Percentiles rank a stretch among this genome's conserved stretches.
phyloP scores from a whole-genome alignment of 1,140 invertebrate species.

The Calliopsis andreniformis region DNA sequence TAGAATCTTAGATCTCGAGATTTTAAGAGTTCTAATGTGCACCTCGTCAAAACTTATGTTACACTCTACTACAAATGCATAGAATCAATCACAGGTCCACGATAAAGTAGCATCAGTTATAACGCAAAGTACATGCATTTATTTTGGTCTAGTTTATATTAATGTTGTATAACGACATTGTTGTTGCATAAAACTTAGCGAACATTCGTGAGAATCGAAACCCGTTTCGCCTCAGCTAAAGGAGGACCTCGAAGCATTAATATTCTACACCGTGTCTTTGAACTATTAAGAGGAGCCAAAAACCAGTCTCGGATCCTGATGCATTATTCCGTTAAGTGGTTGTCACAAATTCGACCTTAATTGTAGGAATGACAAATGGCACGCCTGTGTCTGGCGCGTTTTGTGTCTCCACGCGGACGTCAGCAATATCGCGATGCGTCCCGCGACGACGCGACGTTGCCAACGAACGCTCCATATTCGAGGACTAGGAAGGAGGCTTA shows the following conservation, averaged over 20 bases:
- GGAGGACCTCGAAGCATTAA: constrained; percentile 18
- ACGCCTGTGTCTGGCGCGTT: constrained; percentile 62
- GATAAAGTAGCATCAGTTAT: no score
- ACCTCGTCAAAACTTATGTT: no score
- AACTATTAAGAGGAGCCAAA: constrained; percentile 66
- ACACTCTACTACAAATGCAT: no score
- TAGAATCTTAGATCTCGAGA: no score
- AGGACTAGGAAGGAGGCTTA: constrained; percentile 52
- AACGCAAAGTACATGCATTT: no score
- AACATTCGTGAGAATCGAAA: constrained; percentile 43
- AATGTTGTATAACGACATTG: no score
- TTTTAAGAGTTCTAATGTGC: no score
- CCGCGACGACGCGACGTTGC: constrained; percentile 38
- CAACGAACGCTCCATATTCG: constrained; percentile 55
- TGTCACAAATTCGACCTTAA: constrained; percentile 77
- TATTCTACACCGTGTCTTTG: constrained; percentile 51
- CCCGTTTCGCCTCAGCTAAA: constrained; percentile 16
- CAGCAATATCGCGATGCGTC: constrained; percentile 54
- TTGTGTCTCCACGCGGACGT: constrained; percentile 64
- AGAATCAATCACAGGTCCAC: no score
- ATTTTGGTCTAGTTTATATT: no score
- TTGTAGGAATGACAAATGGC: constrained; percentile 74
- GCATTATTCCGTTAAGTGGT: constrained; percentile 76
- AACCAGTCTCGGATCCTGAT: constrained; percentile 65
- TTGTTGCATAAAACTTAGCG: no score